A percentile compares a stretch with the other conserved stretches of the same genome.
Conservation (phyloP, 2,797 vertebrate genomes). For the Hippoglossus hippoglossus region DNA sequence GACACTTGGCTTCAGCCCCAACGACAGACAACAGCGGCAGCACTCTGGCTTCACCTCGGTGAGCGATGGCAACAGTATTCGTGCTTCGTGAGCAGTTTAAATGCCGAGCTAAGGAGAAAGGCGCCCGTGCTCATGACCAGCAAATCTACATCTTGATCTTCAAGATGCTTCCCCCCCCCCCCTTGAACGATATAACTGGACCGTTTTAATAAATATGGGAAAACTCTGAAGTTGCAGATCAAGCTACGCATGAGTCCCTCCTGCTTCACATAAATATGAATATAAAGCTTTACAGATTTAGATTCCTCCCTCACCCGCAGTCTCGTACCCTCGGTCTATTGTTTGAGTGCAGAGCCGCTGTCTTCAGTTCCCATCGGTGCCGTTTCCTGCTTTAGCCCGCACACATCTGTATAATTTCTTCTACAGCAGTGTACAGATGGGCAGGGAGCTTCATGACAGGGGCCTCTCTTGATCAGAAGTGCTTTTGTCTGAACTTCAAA, state of each 20-base stretch:
- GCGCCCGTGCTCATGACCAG: conserved; percentile 29
- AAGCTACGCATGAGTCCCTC: conserved; percentile 40
- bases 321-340: neutral
- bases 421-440: conserved; percentile 56
- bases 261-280: conserved; percentile 37
- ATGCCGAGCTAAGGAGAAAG: conserved; percentile 46
- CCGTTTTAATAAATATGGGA: conserved; percentile 32
- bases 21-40: conserved; percentile 36
- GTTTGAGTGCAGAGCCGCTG: neutral
- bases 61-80: conserved; percentile 46
- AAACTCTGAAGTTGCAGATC: conserved; percentile 19
- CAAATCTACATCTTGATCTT: conserved; percentile 44
- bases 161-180: conserved; percentile 7
- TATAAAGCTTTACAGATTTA: conserved; percentile 23
- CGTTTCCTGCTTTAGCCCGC: conserved; percentile 46
- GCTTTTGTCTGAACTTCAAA: conserved; percentile 65
- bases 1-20: conserved; percentile 63
- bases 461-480: conserved; percentile 60
- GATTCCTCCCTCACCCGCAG: conserved; percentile 10
- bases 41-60: conserved; percentile 56
- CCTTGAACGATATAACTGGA: conserved; percentile 11
- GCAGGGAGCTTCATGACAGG: conserved; percentile 45
- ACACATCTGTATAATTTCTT: conserved; percentile 57
- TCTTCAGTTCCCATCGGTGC: conserved; percentile 18
- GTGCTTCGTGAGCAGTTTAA: conserved; percentile 65